Conservation (phyloP, 2,113 vertebrate genomes). For the Xiphorhynchus elegans region DNA sequence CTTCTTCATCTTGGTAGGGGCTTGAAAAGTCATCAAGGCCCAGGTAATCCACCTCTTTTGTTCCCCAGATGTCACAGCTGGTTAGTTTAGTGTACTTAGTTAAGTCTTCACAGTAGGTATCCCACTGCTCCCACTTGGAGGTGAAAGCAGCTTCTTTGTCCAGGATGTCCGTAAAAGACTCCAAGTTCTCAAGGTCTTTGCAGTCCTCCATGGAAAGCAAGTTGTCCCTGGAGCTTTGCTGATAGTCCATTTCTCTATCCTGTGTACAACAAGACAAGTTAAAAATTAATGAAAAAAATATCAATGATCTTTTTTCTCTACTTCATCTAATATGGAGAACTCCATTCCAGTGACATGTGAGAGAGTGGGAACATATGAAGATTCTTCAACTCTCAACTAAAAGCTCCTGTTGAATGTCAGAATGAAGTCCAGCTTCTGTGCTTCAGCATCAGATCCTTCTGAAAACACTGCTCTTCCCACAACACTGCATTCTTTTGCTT, state of each 20-base stretch:
- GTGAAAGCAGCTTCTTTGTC: constrained; percentile 86
- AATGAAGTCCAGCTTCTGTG: not conserved
- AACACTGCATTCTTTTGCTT: not conserved
- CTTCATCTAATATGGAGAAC: not conserved
- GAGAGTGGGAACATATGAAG: not conserved
- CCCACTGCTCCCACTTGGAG: constrained; percentile 97
- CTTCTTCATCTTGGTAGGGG: constrained; percentile 98
- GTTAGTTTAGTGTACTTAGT: constrained; percentile 96
- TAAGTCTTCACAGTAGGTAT: constrained; percentile 98
- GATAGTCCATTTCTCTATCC: constrained; percentile 95
- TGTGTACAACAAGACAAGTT: constrained; percentile 45
- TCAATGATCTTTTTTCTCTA: not conserved
- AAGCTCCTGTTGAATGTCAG: not conserved
- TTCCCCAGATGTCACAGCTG: constrained; percentile 99
- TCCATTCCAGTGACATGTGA: not conserved
- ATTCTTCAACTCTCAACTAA: not conserved
- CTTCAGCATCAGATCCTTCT: not conserved
- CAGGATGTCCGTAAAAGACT: constrained; percentile 87
- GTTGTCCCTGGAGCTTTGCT: constrained; percentile 92
- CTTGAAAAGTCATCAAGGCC: constrained; percentile 97
- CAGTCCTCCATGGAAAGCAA: constrained; percentile 84
- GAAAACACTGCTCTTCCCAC: not conserved
- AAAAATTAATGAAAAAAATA: not conserved
- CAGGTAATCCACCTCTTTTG: constrained; percentile 98
- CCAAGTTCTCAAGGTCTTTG: constrained; percentile 90